Base-by-base conservation (phyloP, 2,797 vertebrate species). In the Melanotaenia boesemani region DNA sequence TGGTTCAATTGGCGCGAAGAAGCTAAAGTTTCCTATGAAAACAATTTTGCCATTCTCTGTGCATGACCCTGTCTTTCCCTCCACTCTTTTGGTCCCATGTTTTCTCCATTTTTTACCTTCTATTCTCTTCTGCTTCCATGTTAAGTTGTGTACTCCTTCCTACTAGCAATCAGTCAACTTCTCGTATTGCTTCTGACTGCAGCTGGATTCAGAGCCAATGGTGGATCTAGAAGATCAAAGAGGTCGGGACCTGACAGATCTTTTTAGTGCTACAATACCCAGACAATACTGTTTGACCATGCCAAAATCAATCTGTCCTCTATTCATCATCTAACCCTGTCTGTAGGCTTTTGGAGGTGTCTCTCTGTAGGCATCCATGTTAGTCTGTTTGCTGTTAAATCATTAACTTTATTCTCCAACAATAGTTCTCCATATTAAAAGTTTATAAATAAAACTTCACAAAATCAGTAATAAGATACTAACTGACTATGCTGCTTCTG, bases 231-330 rank as follows among this genome's bases (percentile, higher is more conserved):
- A 66, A 58, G 80, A 84, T 90, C 90, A 88, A 77, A 89, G 84
- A 83, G 87, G 89, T 86, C 86, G 83, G 75, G 72, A 85, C 55
- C 37, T 69, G 76, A 78, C 77, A 67, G 76, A 86, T 85, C 84
- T 79, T 79, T 86, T 81, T 77, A 88, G 70, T 87, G 77, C 62
- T 86, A 80, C 81, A 74, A 81, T 88, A 79, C 89, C 81, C 86
- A 71, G 77, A 91, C 87, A 88, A 83, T 79, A 65, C 22, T 66
- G 67, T 75, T 72, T 60, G 65, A 52, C 83, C 82, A 73, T 86
- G 89, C 85, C 91, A 89, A 77, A 91, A 94, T 93, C 93, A 92
- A 93, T 94, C 80, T 57, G 62, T 65, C 80, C 77, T 86, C 80
- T 80, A 91, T 94, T 90, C 90, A 92, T 93, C 91, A 93, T 82